These are phyloP conservation scores for Catocala nupta DNA, from an alignment of 2,888 invertebrate species.

Conservation along the genomic window DNA sequence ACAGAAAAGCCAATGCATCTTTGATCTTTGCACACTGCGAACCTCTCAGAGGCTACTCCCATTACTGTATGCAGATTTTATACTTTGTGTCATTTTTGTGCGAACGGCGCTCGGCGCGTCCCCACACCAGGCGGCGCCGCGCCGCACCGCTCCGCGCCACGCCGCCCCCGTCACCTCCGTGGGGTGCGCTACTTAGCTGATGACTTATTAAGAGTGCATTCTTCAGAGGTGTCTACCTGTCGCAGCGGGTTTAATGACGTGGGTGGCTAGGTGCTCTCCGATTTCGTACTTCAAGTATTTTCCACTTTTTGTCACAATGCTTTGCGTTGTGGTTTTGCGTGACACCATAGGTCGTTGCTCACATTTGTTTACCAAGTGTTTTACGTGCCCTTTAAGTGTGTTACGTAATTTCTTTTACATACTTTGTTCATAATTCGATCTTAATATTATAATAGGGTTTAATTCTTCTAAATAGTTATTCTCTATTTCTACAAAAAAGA, in stretches of 20 bases:
- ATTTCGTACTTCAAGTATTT: slow-evolving; percentile 73
- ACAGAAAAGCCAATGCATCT: slow-evolving; percentile 70
- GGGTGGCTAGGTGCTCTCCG: slow-evolving; percentile 64
- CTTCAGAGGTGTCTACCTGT: slow-evolving; percentile 86
- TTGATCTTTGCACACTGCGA: slow-evolving; percentile 74
- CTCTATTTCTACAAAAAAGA: too few relatives aligned
- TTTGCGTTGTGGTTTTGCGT: slow-evolving; percentile 43
- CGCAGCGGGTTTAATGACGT: slow-evolving; percentile 83
- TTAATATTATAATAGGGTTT: too few relatives aligned
- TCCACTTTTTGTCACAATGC: slow-evolving; percentile 73
- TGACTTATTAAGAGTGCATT: slow-evolving; percentile 87
- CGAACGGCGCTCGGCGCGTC: slow-evolving; percentile 66
- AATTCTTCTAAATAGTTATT: too few relatives aligned
- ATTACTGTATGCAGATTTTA: slow-evolving; percentile 85
- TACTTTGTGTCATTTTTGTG: slow-evolving; percentile 86
- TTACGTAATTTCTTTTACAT: too few relatives aligned
- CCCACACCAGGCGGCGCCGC: slow-evolving; percentile 19
- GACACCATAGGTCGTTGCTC: background rate
- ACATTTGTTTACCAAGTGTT: slow-evolving; percentile 1
- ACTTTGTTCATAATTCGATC: too few relatives aligned
- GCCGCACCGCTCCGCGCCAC: slow-evolving; percentile 22
- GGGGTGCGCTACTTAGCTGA: slow-evolving; percentile 83
- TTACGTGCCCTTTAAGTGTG: background rate
- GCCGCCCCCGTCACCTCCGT: slow-evolving; percentile 30
- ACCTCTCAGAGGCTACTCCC: slow-evolving; percentile 80